phyloP scores from a whole-genome alignment of 1,140 invertebrate genomes.

The Radopholus similis region DNA sequence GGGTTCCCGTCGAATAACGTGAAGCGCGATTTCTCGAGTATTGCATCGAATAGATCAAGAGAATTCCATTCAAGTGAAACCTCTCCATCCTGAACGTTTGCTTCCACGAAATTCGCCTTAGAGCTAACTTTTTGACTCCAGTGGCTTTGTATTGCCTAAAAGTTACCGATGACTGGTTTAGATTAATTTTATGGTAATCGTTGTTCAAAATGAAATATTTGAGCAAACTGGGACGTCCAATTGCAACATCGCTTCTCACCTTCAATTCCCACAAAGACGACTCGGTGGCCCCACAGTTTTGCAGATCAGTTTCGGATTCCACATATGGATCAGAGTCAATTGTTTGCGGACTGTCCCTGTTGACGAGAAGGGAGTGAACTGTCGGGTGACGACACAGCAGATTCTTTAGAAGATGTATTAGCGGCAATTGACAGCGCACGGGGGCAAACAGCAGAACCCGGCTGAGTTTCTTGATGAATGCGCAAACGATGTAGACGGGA shows the following conservation, averaged over 20 bases:
- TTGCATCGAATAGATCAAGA: slow-evolving; percentile 15
- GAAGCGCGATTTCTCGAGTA: background rate
- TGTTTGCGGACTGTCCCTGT: slow-evolving; percentile 9
- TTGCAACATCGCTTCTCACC: background rate
- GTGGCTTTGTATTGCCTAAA: slow-evolving; percentile 31
- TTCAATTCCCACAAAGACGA: slow-evolving; percentile 29
- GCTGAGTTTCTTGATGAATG: slow-evolving; percentile 15
- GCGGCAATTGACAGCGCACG: slow-evolving; percentile 20
- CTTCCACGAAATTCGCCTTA: slow-evolving; percentile 28
- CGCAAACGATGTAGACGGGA: slow-evolving; percentile 22
- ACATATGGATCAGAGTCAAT: slow-evolving; percentile 25
- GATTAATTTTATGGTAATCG: no score
- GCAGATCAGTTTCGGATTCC: slow-evolving; percentile 15
- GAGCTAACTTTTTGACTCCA: slow-evolving; percentile 28
- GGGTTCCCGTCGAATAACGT: background rate
- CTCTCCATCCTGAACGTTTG: slow-evolving; percentile 22
- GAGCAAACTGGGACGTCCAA: no score
- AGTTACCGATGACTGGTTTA: background rate
- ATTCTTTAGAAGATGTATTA: slow-evolving; percentile 24
- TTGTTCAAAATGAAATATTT: no score
- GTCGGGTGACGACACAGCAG: slow-evolving; percentile 9
- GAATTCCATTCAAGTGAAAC: slow-evolving; percentile 14
- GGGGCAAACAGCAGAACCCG: slow-evolving; percentile 21
- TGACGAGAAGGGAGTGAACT: slow-evolving; percentile 12
- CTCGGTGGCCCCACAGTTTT: slow-evolving; percentile 22